phyloP scores from a whole-genome alignment of 2,113 vertebrate species.

The Andinoacara biseriatus region DNA sequence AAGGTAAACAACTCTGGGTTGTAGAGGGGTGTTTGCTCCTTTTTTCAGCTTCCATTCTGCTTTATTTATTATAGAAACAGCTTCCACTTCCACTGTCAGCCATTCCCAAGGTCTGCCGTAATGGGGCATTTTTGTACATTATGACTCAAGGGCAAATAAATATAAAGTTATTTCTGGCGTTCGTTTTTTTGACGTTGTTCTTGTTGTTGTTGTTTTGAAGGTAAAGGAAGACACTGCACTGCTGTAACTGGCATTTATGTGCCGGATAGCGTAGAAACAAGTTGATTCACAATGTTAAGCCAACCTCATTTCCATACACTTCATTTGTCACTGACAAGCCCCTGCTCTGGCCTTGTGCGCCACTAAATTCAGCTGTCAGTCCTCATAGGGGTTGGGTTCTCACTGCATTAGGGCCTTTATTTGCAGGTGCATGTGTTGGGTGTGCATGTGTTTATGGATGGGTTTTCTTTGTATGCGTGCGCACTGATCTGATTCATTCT shows the following conservation, averaged over 20 bases:
- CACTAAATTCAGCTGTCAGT: slow-evolving; percentile 58
- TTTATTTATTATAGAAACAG: slow-evolving; percentile 38
- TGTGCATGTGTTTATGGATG: slow-evolving; percentile 6
- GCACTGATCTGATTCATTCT: background rate
- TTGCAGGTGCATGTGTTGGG: background rate
- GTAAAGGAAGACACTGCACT: slow-evolving; percentile 36
- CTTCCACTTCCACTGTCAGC: slow-evolving; percentile 27
- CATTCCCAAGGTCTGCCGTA: slow-evolving; percentile 51
- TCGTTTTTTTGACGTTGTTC: slow-evolving; percentile 2
- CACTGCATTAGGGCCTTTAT: slow-evolving; percentile 18
- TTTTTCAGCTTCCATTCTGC: background rate
- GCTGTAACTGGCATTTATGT: slow-evolving; percentile 25
- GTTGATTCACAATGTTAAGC: slow-evolving; percentile 54
- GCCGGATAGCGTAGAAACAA: slow-evolving; percentile 45
- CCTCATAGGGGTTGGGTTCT: slow-evolving; percentile 12
- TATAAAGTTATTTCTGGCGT: slow-evolving; percentile 17
- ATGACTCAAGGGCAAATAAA: slow-evolving; percentile 44
- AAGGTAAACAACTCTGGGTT: slow-evolving; percentile 36
- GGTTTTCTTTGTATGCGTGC: background rate
- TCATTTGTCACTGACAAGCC: slow-evolving; percentile 53
- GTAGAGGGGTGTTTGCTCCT: slow-evolving; percentile 18
- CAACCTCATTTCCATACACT: slow-evolving; percentile 57
- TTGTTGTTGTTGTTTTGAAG: background rate
- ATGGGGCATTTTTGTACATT: slow-evolving; percentile 51
- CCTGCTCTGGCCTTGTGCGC: slow-evolving; percentile 33